Evolutionary conservation across 2,888 invertebrate genomes (phyloP).

Genomic region (Enchytraeus crypticus): DNA sequence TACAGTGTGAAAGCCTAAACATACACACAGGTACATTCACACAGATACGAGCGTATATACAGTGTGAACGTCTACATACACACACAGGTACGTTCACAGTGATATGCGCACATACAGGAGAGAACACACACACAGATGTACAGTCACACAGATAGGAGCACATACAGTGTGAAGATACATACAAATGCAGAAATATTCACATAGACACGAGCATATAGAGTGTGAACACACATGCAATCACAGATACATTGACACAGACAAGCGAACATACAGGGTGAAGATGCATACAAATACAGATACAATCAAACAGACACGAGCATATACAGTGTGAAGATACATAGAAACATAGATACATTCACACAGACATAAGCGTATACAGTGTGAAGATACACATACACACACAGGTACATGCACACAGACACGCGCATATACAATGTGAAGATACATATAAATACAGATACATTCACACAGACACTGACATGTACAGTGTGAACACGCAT

Average conservation of each 20-base stretch:
- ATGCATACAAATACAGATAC: background rate
- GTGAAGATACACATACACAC: slow-evolving; percentile 35
- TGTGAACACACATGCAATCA: background rate
- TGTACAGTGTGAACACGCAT: slow-evolving; percentile 33
- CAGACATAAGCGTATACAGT: slow-evolving; percentile 52
- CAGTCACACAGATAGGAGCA: background rate
- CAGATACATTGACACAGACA: background rate
- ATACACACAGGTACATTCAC: background rate
- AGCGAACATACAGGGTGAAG: background rate
- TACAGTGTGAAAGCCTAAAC: slow-evolving; percentile 40
- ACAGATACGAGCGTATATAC: background rate
- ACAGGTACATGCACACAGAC: background rate
- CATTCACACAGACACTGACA: slow-evolving; percentile 54
- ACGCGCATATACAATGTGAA: background rate
- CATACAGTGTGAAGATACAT: background rate
- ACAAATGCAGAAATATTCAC: background rate
- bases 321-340: background rate
- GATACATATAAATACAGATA: slow-evolving; percentile 54
- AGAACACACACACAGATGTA: background rate
- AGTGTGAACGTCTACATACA: background rate
- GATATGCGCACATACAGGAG: background rate
- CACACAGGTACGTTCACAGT: background rate
- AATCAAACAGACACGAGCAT: no score
- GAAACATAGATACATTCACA: slow-evolving; percentile 57
- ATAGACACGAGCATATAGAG: no score